Conservation (phyloP, 1,140 invertebrate genomes). For the Diorhabda elongata region DNA sequence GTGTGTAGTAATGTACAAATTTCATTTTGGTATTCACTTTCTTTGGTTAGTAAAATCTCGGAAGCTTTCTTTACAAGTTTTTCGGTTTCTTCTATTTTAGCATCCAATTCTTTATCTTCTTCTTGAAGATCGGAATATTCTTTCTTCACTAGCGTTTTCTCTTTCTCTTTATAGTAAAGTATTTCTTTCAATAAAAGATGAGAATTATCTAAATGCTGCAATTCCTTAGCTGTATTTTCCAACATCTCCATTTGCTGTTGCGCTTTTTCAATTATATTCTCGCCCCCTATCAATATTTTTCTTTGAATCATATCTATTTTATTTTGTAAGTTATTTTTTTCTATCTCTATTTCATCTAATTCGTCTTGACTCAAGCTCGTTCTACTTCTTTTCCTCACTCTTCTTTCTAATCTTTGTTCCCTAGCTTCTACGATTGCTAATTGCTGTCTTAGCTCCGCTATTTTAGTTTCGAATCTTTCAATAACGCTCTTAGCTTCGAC, state of each 20-base stretch:
- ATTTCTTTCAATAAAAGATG: conserved; percentile 78
- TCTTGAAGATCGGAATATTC: conserved; percentile 90
- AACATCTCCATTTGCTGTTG: conserved; percentile 84
- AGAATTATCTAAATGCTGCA: conserved; percentile 75
- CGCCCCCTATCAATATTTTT: conserved; percentile 94
- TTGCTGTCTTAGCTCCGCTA: conserved; percentile 54
- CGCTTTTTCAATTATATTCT: conserved; percentile 96
- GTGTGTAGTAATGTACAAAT: conserved; percentile 92
- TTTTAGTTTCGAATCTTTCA: conserved; percentile 32
- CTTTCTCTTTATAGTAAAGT: conserved; percentile 82
- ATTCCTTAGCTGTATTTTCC: conserved; percentile 82
- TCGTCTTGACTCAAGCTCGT: conserved; percentile 19
- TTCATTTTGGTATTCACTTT: conserved; percentile 90
- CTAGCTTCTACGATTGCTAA: conserved; percentile 54
- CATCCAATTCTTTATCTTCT: conserved; percentile 83
- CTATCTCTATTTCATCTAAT: conserved; percentile 57
- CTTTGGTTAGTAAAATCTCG: conserved; percentile 78
- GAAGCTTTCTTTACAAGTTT: conserved; percentile 73
- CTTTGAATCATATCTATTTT: conserved; percentile 90
- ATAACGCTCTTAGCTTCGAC: conserved; percentile 31
- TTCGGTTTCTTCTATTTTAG: conserved; percentile 86
- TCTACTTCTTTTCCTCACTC: conserved; percentile 6
- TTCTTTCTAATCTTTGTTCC: conserved; percentile 5
- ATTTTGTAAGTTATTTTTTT: conserved; percentile 70
- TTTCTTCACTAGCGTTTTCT: conserved; percentile 90